Conservation (phyloP, 2,888 invertebrate genomes). For the Rhimphoctona megacephalus region DNA sequence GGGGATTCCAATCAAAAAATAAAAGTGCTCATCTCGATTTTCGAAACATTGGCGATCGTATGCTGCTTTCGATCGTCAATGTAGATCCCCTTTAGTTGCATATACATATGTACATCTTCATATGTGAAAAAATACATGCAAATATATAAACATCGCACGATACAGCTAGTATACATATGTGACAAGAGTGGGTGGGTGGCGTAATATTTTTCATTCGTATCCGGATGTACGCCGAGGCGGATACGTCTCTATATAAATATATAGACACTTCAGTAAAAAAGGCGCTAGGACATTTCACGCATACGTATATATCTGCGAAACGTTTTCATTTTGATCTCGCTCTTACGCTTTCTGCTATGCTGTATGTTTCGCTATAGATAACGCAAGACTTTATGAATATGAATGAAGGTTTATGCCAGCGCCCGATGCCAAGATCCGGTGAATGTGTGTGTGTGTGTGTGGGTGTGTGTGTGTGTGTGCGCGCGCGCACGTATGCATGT, state of each 20-base stretch:
- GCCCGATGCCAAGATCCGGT: slow-evolving; percentile 54
- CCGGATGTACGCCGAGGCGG: slow-evolving; percentile 38
- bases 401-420: slow-evolving; percentile 62
- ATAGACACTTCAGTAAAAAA: not conserved
- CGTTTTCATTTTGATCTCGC: slow-evolving; percentile 61
- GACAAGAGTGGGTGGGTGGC: slow-evolving; percentile 12
- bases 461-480: not conserved
- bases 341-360: slow-evolving; percentile 30
- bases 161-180: slow-evolving; percentile 8
- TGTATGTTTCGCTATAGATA: slow-evolving; percentile 47
- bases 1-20: not conserved
- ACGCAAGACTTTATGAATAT: slow-evolving; percentile 64
- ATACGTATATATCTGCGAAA: slow-evolving; percentile 49
- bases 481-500: slow-evolving; percentile 11
- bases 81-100: not conserved
- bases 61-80: not conserved
- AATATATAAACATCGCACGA: not conserved
- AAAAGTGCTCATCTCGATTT: not conserved
- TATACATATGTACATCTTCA: not conserved
- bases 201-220: slow-evolving; percentile 42
- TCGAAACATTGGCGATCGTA: not conserved
- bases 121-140: not conserved
- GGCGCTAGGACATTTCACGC: slow-evolving; percentile 40
- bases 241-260: slow-evolving; percentile 26
- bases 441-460: not conserved